These are phyloP conservation scores for Platycnemis pennipes DNA, from an alignment of 2,888 invertebrate genomes.

Conservation along the genomic window DNA sequence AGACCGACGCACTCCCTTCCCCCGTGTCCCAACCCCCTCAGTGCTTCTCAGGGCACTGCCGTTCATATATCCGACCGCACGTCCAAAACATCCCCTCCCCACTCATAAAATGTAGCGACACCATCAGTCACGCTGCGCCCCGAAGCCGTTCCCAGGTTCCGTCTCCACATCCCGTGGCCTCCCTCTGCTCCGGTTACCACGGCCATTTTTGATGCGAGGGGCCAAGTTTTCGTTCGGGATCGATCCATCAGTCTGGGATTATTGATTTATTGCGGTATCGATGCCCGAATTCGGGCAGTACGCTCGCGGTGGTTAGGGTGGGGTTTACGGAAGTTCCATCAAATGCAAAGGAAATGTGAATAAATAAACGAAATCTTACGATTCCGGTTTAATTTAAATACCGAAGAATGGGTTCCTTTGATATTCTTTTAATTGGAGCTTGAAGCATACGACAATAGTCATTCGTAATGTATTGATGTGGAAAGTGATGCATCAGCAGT, in stretches of 20 bases:
- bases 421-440: neutral
- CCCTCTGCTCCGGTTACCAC: neutral
- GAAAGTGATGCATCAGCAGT: no score
- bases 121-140: neutral
- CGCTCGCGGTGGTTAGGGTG: neutral
- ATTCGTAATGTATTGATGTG: neutral
- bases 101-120: neutral
- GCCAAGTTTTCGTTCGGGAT: constrained; percentile 31
- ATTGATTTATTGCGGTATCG: neutral
- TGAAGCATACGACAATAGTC: neutral
- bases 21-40: neutral
- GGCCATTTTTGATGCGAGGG: constrained; percentile 22
- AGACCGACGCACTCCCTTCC: neutral
- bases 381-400: no score
- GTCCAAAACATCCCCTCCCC: neutral
- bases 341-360: neutral
- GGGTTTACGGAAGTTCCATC: neutral
- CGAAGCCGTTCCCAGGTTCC: no score
- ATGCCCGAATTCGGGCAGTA: neutral
- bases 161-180: neutral
- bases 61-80: neutral
- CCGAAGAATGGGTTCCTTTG: neutral
- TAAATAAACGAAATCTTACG: neutral
- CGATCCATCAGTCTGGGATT: neutral
- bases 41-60: neutral